Evolutionary conservation across 2,888 invertebrate species (phyloP).

Genomic region (Dasypolia templi): DNA sequence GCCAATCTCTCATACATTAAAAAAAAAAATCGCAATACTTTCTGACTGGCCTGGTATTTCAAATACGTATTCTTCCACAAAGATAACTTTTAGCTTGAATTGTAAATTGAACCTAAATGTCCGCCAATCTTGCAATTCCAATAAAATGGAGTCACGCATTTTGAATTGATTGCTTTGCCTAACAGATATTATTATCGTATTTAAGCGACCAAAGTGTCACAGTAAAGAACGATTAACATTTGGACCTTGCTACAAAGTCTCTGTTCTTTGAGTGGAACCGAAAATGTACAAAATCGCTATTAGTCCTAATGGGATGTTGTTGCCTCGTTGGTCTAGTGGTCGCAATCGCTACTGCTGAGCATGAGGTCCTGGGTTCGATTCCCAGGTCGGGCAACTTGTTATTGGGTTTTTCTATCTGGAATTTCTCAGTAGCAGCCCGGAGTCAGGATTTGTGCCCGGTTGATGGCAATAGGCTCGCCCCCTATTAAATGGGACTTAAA

Average conservation of each 20-base stretch:
- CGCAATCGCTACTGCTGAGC: no score
- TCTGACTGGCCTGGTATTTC: no score
- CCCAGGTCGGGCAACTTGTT: no score
- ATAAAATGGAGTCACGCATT: constrained; percentile 53
- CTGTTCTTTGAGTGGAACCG: background rate
- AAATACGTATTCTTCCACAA: background rate
- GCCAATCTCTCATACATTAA: no score
- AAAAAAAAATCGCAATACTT: no score
- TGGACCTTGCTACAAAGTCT: constrained; percentile 31
- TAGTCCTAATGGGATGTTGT: background rate
- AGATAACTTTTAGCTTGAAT: constrained; percentile 11
- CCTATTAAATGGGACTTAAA: no score
- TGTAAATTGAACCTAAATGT: constrained; percentile 24
- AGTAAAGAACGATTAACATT: constrained; percentile 48
- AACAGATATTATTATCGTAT: constrained; percentile 31
- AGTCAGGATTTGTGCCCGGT: no score
- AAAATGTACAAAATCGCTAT: background rate
- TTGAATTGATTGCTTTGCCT: constrained; percentile 32
- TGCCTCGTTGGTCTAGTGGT: no score
- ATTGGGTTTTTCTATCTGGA: no score
- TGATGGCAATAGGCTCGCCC: no score
- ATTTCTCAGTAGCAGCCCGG: no score
- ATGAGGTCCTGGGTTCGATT: no score
- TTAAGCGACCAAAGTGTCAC: constrained; percentile 41
- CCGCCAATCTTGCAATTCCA: constrained; percentile 24